Conservation (phyloP, 2,888 invertebrate species). For the Margaritifera margaritifera region DNA sequence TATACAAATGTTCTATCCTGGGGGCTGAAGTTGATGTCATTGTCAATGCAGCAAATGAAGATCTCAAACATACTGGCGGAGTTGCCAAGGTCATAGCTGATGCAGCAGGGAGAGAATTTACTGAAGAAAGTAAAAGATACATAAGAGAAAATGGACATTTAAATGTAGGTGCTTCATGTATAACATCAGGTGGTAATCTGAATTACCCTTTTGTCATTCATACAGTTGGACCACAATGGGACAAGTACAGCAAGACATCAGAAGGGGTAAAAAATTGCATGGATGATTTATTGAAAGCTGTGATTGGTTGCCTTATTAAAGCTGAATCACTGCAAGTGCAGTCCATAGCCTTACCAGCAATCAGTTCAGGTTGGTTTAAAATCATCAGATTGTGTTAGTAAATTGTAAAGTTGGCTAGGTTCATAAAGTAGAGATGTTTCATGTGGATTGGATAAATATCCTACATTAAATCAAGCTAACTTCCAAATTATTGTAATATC, state of each 20-base stretch:
- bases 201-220: conserved; percentile 33
- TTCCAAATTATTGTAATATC: no score
- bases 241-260: conserved; percentile 9
- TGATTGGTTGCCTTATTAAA: conserved; percentile 32
- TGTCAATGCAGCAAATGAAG: conserved; percentile 42
- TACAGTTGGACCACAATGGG: conserved; percentile 43
- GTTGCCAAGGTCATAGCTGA: conserved; percentile 31
- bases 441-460: no score
- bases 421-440: no score
- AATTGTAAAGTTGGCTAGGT: neutral
- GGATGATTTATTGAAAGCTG: conserved; percentile 25
- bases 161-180: conserved; percentile 24
- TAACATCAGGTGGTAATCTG: conserved; percentile 34
- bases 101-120: conserved; percentile 33
- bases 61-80: conserved; percentile 36
- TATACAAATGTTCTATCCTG: conserved; percentile 29
- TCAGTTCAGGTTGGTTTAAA: conserved; percentile 38
- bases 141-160: conserved; percentile 25
- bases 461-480: no score
- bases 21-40: conserved; percentile 36
- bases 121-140: conserved; percentile 26
- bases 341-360: conserved; percentile 39
- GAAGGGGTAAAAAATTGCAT: conserved; percentile 14
- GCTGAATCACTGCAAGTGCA: conserved; percentile 26
- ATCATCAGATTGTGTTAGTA: neutral